Conservation (phyloP, 2,113 vertebrate genomes). For the Lipophrys pholis region DNA sequence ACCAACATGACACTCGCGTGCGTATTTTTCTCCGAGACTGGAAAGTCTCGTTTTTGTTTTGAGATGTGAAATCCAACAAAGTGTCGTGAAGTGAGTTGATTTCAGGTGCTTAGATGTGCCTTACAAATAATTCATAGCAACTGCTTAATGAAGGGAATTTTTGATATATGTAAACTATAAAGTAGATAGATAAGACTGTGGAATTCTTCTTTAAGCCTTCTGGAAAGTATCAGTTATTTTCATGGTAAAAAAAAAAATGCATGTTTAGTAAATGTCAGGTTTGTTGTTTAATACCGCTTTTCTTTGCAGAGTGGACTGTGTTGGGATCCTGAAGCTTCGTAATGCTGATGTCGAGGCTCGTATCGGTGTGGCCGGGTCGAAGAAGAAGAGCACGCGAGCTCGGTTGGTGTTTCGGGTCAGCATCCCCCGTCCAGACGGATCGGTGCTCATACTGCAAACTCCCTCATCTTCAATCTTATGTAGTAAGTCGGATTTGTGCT, state of each 20-base stretch:
- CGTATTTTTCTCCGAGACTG: slow-evolving; percentile 65
- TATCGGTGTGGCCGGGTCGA: slow-evolving; percentile 96
- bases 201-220: not conserved
- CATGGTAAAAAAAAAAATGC: not conserved
- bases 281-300: slow-evolving; percentile 4
- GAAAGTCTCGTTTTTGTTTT: slow-evolving; percentile 2
- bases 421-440: slow-evolving; percentile 92
- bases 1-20: slow-evolving; percentile 97
- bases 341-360: slow-evolving; percentile 98
- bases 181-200: not conserved
- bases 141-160: not conserved
- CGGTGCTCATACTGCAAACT: slow-evolving; percentile 93
- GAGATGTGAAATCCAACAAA: not conserved
- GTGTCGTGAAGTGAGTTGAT: not conserved
- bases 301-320: slow-evolving; percentile 92
- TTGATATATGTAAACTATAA: not conserved
- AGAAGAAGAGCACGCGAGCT: slow-evolving; percentile 98
- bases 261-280: slow-evolving; percentile 21
- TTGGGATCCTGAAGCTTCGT: slow-evolving; percentile 96
- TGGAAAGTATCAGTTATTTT: not conserved
- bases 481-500: slow-evolving; percentile 87
- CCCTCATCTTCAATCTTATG: slow-evolving; percentile 95
- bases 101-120: not conserved
- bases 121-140: not conserved
- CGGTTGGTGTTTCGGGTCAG: slow-evolving; percentile 96